Percentiles rank a stretch among this genome's conserved stretches.
Conservation (phyloP, 2,113 vertebrate species). For the Xyrauchen texanus region DNA sequence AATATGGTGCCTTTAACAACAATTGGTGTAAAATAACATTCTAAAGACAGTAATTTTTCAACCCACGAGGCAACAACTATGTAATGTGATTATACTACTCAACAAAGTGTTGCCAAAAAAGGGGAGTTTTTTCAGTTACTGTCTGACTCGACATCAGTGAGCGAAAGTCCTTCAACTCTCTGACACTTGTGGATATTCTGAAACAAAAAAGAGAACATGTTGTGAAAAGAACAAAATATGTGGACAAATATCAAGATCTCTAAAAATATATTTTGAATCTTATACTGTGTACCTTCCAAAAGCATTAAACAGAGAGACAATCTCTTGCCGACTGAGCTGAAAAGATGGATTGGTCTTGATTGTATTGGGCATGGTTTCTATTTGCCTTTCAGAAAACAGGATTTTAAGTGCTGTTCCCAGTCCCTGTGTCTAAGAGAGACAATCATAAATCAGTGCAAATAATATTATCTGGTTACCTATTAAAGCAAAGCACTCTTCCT, state of each 20-base stretch:
- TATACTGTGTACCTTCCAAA: conserved; percentile 82
- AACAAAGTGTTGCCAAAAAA: too few species aligned
- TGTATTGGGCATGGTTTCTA: conserved; percentile 80
- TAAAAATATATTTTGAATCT: not conserved
- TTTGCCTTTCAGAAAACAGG: conserved; percentile 88
- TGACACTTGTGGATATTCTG: conserved; percentile 91
- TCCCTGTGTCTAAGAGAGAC: conserved; percentile 83
- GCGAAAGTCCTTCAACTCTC: conserved; percentile 88
- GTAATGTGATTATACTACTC: too few species aligned
- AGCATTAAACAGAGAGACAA: conserved; percentile 89
- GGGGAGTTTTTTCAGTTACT: conserved; percentile 28
- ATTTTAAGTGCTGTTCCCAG: conserved; percentile 91
- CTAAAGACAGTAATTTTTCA: too few species aligned
- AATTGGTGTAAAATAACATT: too few species aligned
- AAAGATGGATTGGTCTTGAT: conserved; percentile 76
- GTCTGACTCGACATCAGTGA: conserved; percentile 74
- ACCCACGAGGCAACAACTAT: too few species aligned
- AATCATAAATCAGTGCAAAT: conserved; percentile 1
- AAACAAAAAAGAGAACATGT: conserved; percentile 13
- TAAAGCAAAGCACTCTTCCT: not conserved
- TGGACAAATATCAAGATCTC: not conserved
- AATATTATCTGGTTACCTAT: not conserved
- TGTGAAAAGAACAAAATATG: not conserved
- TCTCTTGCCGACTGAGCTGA: conserved; percentile 89
- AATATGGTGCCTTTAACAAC: too few species aligned